Evolutionary conservation across 2,797 vertebrate species (phyloP).

Genomic region (Benthosema pterotum): DNA sequence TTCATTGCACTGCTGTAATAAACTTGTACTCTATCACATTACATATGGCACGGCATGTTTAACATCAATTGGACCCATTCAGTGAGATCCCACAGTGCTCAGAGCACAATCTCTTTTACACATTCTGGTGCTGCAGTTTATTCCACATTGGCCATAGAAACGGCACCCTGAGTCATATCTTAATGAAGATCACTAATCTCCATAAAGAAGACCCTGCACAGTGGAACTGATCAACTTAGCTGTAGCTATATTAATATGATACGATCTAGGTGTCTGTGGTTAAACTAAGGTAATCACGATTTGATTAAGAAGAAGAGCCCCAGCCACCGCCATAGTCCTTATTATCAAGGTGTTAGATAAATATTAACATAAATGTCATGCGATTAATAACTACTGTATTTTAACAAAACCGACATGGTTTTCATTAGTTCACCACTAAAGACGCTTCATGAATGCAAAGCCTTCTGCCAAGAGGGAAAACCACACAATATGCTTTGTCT

Average conservation of each 20-base stretch:
- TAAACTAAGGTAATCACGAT: constrained; percentile 49
- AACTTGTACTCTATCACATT: background rate
- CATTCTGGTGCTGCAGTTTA: background rate
- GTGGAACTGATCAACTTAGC: constrained; percentile 16
- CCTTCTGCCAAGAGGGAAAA: constrained; percentile 20
- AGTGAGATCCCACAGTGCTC: too few relatives aligned
- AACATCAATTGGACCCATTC: too few relatives aligned
- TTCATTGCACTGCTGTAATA: background rate
- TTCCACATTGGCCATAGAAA: background rate
- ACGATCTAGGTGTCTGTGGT: constrained; percentile 41
- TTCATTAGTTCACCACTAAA: constrained; percentile 21
- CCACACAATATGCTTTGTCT: constrained; percentile 32
- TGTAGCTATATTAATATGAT: constrained; percentile 21
- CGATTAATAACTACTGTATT: constrained; percentile 20
- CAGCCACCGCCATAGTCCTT: constrained; percentile 39
- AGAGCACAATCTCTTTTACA: constrained; percentile 12
- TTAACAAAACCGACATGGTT: constrained; percentile 18
- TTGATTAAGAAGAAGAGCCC: constrained; percentile 52
- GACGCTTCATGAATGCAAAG: constrained; percentile 13
- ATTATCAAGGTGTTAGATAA: constrained; percentile 55
- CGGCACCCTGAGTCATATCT: background rate
- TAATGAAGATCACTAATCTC: background rate
- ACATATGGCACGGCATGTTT: background rate
- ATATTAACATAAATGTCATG: constrained; percentile 54
- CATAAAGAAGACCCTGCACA: background rate